A percentile compares a stretch with the other conserved stretches of the same genome.
Conservation (phyloP, 92 coral and sea anemone species). For the Meandrina meandrites region DNA sequence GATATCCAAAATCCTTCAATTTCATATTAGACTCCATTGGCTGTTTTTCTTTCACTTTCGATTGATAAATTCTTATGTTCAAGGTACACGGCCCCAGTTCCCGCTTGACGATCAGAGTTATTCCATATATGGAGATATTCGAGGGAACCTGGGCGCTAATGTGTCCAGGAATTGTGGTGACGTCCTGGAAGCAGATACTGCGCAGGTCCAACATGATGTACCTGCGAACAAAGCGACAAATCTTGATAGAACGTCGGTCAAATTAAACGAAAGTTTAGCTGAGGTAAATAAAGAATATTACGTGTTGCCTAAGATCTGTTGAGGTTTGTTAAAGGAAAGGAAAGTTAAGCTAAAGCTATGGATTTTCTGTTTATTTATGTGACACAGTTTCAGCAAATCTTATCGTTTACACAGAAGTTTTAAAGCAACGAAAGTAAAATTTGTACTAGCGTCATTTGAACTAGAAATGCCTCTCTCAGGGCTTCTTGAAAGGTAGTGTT, state of each 20-base stretch:
- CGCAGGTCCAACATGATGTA: constrained; percentile 57
- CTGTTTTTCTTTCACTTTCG: constrained; percentile 42
- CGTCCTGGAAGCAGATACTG: constrained; percentile 43
- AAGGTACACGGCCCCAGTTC: constrained; percentile 70
- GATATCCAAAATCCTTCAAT: constrained; percentile 65
- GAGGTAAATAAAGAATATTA: too few relatives aligned
- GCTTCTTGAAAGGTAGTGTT: too few relatives aligned
- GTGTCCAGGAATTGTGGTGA: constrained; percentile 11
- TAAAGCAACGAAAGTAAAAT: too few relatives aligned
- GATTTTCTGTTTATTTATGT: too few relatives aligned
- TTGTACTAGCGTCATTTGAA: too few relatives aligned
- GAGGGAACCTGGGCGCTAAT: constrained; percentile 61
- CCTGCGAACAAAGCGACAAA: constrained; percentile 29
- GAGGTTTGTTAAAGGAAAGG: not conserved
- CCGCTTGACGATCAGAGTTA: constrained; percentile 57
- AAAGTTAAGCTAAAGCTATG: too few relatives aligned
- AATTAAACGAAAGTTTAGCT: too few relatives aligned
- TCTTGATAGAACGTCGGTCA: not conserved
- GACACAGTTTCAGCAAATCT: too few relatives aligned
- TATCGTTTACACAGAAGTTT: too few relatives aligned
- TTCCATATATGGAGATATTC: constrained; percentile 70
- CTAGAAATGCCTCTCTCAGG: too few relatives aligned
- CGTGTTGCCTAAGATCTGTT: not conserved
- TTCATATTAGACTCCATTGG: constrained; percentile 49
- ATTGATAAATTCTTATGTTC: constrained; percentile 55